Conservation (phyloP, 2,797 vertebrate species). For the Pitangus sulphuratus region DNA sequence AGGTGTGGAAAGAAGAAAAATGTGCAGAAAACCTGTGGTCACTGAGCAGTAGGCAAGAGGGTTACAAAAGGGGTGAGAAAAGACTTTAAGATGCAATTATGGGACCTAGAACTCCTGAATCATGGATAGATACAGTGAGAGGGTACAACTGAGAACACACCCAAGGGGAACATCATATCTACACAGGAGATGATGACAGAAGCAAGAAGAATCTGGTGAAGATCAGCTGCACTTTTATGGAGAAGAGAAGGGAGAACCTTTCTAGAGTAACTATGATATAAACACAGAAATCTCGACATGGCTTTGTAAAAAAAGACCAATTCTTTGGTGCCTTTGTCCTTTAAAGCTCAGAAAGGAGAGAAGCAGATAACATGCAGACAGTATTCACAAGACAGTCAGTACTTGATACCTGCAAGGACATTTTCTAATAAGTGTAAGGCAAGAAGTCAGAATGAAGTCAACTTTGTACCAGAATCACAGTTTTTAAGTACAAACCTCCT, state of each 20-base stretch:
- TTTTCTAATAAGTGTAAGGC: not conserved
- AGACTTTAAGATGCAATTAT: not conserved
- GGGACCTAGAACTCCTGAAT: not conserved
- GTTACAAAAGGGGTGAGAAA: not conserved
- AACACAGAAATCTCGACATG: not conserved
- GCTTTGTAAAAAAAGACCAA: not conserved
- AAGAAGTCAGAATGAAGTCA: not conserved
- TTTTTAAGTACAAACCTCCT: not conserved
- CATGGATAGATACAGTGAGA: not conserved
- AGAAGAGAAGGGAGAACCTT: not conserved
- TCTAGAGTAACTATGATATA: not conserved
- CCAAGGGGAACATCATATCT: not conserved
- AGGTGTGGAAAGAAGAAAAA: not conserved
- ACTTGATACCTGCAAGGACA: not conserved
- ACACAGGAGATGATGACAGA: not conserved
- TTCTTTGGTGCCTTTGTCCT: not conserved
- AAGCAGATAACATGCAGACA: not conserved
- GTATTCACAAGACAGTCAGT: not conserved
- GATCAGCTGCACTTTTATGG: not conserved
- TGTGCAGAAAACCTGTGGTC: not conserved
- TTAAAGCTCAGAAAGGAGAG: not conserved
- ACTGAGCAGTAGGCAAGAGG: not conserved
- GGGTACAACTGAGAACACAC: not conserved
- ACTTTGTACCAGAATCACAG: not conserved
- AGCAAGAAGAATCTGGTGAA: not conserved